Evolutionary conservation across 2,797 vertebrate species (phyloP).

Genomic region (Tadarida brasiliensis): DNA sequence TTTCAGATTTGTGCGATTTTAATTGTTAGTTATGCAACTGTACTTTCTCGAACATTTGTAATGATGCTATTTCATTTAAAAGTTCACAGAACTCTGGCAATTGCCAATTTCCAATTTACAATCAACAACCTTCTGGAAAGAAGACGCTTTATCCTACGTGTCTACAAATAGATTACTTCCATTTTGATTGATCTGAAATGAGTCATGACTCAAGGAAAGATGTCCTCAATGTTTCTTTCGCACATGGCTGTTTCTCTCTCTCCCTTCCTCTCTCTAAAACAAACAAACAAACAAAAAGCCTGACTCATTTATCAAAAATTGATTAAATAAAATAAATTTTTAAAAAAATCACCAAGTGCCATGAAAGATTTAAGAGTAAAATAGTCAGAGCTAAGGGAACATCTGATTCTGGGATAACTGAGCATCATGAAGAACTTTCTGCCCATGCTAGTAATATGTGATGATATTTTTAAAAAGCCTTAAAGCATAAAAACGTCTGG

Average conservation of each 20-base stretch:
- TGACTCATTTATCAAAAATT: neutral
- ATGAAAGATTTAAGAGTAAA: neutral
- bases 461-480: neutral
- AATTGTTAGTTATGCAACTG: neutral
- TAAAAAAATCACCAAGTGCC: neutral
- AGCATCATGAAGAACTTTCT: neutral
- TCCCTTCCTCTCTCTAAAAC: no score
- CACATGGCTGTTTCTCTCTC: no score
- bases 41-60: neutral
- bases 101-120: neutral
- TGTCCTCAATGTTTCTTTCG: neutral
- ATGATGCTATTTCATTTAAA: conserved; percentile 24
- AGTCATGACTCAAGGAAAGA: neutral
- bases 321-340: neutral
- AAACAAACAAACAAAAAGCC: neutral
- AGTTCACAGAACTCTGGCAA: neutral
- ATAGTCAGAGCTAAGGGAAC: neutral
- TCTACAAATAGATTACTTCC: neutral
- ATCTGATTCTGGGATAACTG: neutral
- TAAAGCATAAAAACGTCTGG: neutral
- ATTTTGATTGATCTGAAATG: neutral
- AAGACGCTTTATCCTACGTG: accelerated
- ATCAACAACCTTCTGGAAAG: neutral
- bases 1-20: neutral
- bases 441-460: neutral